These are phyloP conservation scores for Cyclura pinguis DNA, from an alignment of 2,797 vertebrate genomes.

Conservation along the genomic window DNA sequence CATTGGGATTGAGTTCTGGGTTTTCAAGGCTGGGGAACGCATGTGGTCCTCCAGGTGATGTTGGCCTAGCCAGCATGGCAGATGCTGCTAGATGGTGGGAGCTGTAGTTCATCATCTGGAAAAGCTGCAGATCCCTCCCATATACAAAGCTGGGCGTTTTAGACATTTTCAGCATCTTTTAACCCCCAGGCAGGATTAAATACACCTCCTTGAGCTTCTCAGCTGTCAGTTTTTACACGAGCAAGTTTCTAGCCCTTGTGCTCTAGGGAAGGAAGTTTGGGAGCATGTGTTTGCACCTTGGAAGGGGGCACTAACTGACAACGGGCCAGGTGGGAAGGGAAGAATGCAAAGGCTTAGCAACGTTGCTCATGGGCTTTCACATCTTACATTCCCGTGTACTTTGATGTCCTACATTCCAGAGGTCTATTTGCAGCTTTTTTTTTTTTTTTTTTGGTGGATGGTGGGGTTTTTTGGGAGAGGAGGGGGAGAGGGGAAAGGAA, in stretches of 20 bases:
- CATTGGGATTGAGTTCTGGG: not conserved
- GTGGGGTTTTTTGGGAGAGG: not conserved
- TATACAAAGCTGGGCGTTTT: too few species aligned
- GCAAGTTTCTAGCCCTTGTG: not conserved
- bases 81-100: not conserved
- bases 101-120: not conserved
- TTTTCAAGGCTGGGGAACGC: not conserved
- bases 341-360: too few species aligned
- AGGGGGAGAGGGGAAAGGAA: not conserved
- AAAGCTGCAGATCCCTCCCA: not conserved
- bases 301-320: not conserved
- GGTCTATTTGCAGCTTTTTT: slow-evolving; percentile 2
- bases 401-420: slow-evolving; percentile 8
- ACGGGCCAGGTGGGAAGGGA: not conserved
- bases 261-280: not conserved
- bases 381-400: not conserved
- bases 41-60: too few species aligned
- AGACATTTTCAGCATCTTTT: too few species aligned
- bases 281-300: not conserved
- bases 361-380: too few species aligned
- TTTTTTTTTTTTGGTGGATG: too few species aligned
- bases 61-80: too few species aligned
- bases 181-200: not conserved
- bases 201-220: not conserved
- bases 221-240: not conserved